Evolutionary conservation across 2,888 invertebrate species (phyloP).

Genomic region (Sepiola atlantica): DNA sequence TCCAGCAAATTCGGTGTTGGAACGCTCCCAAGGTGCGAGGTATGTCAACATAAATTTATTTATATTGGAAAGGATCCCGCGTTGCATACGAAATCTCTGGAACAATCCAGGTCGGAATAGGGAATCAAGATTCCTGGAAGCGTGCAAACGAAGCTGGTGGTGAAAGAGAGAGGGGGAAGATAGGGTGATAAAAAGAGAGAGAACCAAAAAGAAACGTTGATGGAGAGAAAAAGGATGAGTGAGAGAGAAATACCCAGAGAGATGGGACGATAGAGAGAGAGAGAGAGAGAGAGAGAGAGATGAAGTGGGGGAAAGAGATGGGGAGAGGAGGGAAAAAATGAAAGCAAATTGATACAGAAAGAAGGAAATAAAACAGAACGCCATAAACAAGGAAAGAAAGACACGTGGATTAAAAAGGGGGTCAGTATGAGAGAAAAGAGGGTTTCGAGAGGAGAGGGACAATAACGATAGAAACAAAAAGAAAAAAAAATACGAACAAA

Average conservation of each 20-base stretch:
- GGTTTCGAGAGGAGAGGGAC: too few species aligned
- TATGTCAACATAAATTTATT: conserved; percentile 32
- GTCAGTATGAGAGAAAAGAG: too few species aligned
- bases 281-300: too few species aligned
- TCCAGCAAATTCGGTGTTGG: background rate
- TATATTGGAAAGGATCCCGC: background rate
- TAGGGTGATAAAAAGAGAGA: background rate
- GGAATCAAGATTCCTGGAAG: background rate
- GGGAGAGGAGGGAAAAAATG: too few species aligned
- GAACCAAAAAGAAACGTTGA: background rate
- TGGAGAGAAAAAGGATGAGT: background rate
- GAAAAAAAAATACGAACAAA: too few species aligned
- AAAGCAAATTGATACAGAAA: too few species aligned
- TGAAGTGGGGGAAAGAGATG: too few species aligned
- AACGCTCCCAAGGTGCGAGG: background rate
- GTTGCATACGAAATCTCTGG: background rate
- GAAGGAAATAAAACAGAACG: too few species aligned
- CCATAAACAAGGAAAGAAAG: too few species aligned
- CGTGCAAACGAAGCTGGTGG: background rate
- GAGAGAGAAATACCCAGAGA: background rate
- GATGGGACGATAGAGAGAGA: background rate
- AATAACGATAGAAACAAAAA: too few species aligned
- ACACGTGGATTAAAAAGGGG: too few species aligned
- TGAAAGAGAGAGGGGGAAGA: background rate
- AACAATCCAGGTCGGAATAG: background rate